These are phyloP conservation scores for Verasper variegatus DNA, from an alignment of 2,113 vertebrate genomes.

Conservation along the genomic window DNA sequence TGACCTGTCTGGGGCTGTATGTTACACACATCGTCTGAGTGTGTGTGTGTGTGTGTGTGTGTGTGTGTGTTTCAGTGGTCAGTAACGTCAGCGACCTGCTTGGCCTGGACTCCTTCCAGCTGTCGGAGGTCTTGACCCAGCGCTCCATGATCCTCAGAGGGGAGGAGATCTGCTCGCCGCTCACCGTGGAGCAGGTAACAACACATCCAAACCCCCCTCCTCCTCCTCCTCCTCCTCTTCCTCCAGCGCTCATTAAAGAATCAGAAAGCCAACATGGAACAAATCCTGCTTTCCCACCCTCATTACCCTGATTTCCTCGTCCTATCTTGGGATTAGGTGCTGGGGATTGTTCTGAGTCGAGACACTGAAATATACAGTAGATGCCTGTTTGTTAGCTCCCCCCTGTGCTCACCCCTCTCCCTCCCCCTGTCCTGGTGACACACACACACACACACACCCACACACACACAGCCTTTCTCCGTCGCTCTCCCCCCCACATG, in stretches of 20 bases:
- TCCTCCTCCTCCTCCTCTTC: background rate
- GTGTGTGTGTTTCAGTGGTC: conserved; percentile 83
- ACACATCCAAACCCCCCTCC: background rate
- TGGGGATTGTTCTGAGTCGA: background rate
- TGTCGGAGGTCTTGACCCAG: conserved; percentile 93
- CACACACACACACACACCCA: conserved; percentile 36
- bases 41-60: conserved; percentile 44
- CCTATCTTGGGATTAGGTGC: background rate
- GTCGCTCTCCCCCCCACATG: conserved; percentile 56
- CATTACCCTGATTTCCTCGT: conserved; percentile 9
- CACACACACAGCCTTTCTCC: conserved; percentile 34
- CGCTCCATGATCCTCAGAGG: conserved; percentile 94
- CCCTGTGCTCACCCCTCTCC: conserved; percentile 11
- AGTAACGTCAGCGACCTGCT: conserved; percentile 90
- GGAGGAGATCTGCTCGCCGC: conserved; percentile 93
- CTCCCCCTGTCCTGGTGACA: conserved; percentile 49
- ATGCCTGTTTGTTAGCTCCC: conserved; percentile 39
- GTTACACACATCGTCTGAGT: conserved; percentile 2
- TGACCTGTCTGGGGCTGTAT: conserved; percentile 20
- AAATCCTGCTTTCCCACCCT: background rate
- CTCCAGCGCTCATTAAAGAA: background rate
- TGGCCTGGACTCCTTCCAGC: conserved; percentile 90
- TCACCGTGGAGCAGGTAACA: conserved; percentile 91
- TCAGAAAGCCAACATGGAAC: background rate
- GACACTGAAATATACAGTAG: conserved; percentile 33